Conservation (phyloP, 1,140 invertebrate species). For the Nasonia vitripennis region DNA sequence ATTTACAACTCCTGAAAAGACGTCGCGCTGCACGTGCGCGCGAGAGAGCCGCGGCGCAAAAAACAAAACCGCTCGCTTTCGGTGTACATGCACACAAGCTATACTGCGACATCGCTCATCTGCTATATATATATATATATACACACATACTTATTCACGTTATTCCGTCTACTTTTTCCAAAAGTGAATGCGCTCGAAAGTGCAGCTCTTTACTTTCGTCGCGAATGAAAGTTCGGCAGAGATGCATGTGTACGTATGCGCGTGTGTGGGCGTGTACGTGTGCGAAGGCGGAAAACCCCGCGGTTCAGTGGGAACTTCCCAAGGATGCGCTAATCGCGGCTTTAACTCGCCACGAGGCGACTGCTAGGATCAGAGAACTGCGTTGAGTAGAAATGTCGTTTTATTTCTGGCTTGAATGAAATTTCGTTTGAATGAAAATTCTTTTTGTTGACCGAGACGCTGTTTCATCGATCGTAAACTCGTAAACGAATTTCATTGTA, state of each 20-base stretch:
- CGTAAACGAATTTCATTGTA: too few species aligned
- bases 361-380: too few species aligned
- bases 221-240: background rate
- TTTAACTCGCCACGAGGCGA: background rate
- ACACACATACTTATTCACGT: background rate
- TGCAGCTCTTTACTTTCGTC: background rate
- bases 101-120: background rate
- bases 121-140: background rate
- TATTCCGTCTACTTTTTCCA: background rate
- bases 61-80: background rate
- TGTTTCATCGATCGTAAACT: too few species aligned
- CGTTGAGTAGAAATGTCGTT: background rate
- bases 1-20: background rate
- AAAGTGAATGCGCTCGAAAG: background rate
- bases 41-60: too few species aligned
- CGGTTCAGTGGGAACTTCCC: constrained; percentile 13
- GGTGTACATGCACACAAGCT: too few species aligned
- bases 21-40: background rate
- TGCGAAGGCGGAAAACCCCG: constrained; percentile 7
- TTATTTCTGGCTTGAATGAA: background rate
- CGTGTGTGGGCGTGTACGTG: background rate
- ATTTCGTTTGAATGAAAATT: too few species aligned
- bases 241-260: background rate
- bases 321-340: constrained; percentile 21
- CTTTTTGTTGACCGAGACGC: too few species aligned